Base-by-base conservation (phyloP, 2,888 invertebrate genomes). In the Pherbina coryleti region DNA sequence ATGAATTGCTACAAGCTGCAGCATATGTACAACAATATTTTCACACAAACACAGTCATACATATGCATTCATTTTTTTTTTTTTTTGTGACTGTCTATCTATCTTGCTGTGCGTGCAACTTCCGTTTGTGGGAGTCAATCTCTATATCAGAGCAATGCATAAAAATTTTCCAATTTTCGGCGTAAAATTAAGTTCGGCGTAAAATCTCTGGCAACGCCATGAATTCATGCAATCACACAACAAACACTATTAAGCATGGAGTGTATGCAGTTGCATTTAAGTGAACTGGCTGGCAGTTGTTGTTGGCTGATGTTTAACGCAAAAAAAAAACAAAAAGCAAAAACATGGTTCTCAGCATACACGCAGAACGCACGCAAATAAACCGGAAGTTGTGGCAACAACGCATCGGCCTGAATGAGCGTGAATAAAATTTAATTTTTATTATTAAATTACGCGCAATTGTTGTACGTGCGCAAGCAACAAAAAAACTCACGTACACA, bases 371-470 rank as follows among this genome's bases (percentile, higher is more conserved):
- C 44, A 64, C 60, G 34, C 64, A 64, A 64, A 64, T 34, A 64
- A 64, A 34, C 34, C 31, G 44, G 71, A 53, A 71, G 19, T 34
- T 37, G 19, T 9, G 34, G 28, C 44, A 25, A 53, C 31, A n/a
- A 34, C 31, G 66, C 34, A 14, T n/a, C n/a, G 17, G 44, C 49
- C 60, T 60, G 44, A 60, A 2, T 66, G 64, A 49, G 49, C 31
- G 31, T 22, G 62, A 57, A 73, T 73, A 62, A 74, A 60, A 74
- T 62, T 49, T 62, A 74, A 74, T 74, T 74, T 74, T 74, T 49
- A 49, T 74, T 62, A 74, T 62, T 72, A 60, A 72, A 71, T 71
- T 73, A 60, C 60, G 57, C 60, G 37, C 60, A 60, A 73, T 73
- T 55, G 57, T 67, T 22, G 55, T 55, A 44, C 55, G 55, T 57